Conservation (phyloP, 2,113 vertebrate species). For the Tyrannus savana region DNA sequence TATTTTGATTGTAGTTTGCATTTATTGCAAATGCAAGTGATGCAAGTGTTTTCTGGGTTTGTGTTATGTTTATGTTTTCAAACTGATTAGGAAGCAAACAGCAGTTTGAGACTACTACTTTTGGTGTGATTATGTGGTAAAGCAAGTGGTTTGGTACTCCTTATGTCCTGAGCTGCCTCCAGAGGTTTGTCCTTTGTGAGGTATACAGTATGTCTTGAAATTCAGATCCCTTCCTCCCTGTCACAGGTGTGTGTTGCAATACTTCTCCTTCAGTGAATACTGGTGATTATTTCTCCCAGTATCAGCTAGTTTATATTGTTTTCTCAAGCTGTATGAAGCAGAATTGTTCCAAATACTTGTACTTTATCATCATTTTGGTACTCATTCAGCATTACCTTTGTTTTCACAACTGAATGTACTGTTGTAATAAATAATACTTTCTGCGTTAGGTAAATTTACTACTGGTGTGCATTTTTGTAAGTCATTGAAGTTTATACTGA, state of each 20-base stretch:
- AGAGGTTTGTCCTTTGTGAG: not conserved
- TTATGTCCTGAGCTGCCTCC: not conserved
- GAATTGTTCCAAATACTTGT: not conserved
- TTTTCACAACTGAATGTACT: not conserved
- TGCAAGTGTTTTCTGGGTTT: not conserved
- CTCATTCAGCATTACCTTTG: not conserved
- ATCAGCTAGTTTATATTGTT: not conserved
- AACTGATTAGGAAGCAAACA: not conserved
- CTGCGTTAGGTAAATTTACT: not conserved
- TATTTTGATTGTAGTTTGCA: not conserved
- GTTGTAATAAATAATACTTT: not conserved
- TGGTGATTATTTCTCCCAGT: not conserved
- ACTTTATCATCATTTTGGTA: not conserved
- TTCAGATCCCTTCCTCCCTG: not conserved
- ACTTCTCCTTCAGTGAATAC: not conserved
- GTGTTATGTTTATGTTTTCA: not conserved
- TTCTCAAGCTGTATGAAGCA: not conserved
- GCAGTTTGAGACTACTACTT: not conserved
- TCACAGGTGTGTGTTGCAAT: not conserved
- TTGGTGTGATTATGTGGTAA: not conserved
- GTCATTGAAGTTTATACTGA: not conserved
- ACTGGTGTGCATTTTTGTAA: not conserved
- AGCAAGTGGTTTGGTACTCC: fast-evolving
- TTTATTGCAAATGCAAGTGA: not conserved
- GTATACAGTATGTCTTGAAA: fast-evolving